Evolutionary conservation across 2,113 vertebrate species (phyloP).

Genomic region (Xiphophorus hellerii): DNA sequence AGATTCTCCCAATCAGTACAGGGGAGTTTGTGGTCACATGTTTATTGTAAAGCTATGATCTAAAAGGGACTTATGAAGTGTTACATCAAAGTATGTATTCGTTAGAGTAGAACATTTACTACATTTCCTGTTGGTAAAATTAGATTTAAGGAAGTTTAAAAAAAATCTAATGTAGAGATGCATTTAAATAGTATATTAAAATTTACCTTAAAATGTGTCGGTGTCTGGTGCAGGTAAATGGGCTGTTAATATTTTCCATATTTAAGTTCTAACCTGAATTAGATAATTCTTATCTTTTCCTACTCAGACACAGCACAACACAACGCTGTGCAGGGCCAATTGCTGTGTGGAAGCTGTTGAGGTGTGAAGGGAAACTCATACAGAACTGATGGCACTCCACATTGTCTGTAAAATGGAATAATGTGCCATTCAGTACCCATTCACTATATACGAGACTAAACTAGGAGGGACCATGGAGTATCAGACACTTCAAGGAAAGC

Average conservation of each 20-base stretch:
- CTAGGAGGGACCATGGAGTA: slow-evolving; percentile 50
- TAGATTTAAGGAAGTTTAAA: background rate
- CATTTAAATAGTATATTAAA: background rate
- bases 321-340: slow-evolving; percentile 40
- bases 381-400: slow-evolving; percentile 67
- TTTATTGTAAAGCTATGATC: background rate
- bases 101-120: background rate
- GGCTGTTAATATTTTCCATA: slow-evolving; percentile 10
- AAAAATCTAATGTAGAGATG: background rate
- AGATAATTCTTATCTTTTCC: slow-evolving; percentile 28
- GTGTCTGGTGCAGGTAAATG: background rate
- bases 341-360: slow-evolving; percentile 51
- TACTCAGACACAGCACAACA: slow-evolving; percentile 19
- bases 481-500: slow-evolving; percentile 52
- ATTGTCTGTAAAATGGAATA: slow-evolving; percentile 68
- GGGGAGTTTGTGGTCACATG: background rate
- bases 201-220: background rate
- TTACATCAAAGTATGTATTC: background rate
- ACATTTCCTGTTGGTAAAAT: background rate
- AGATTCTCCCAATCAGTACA: too few relatives aligned
- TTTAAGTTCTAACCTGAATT: slow-evolving; percentile 21
- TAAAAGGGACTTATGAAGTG: background rate
- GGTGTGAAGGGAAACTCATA: slow-evolving; percentile 67
- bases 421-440: slow-evolving; percentile 67
- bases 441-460: slow-evolving; percentile 69